A percentile compares a stretch with the other conserved stretches of the same genome.
phyloP scores from a whole-genome alignment of 1,140 invertebrate genomes.

The Akabosia matsudoensis region DNA sequence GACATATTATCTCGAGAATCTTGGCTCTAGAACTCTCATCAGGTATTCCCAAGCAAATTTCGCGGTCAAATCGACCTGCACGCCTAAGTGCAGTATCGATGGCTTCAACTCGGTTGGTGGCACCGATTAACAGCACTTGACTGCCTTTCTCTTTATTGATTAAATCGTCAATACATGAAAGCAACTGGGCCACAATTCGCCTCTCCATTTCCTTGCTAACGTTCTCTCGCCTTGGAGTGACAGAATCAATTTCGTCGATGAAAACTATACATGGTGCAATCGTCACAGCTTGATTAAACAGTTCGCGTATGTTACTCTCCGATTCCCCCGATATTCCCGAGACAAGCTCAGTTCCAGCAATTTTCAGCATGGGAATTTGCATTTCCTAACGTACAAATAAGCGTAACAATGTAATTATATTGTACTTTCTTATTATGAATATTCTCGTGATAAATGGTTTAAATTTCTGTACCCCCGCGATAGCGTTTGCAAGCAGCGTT shows the following conservation, averaged over 20 bases:
- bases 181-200: slow-evolving; percentile 86
- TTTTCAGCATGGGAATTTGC: slow-evolving; percentile 72
- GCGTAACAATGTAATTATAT: slow-evolving; percentile 13
- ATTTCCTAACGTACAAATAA: slow-evolving; percentile 54
- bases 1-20: slow-evolving; percentile 70
- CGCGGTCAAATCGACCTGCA: slow-evolving; percentile 87
- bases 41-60: slow-evolving; percentile 91
- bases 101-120: slow-evolving; percentile 89
- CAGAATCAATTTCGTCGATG: slow-evolving; percentile 89
- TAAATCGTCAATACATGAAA: slow-evolving; percentile 79
- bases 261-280: slow-evolving; percentile 82
- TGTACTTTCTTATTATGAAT: background rate
- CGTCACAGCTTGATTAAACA: slow-evolving; percentile 78
- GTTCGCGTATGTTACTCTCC: slow-evolving; percentile 82
- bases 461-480: slow-evolving; percentile 70
- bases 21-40: slow-evolving; percentile 72
- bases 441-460: slow-evolving; percentile 2
- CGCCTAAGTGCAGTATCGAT: slow-evolving; percentile 88
- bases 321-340: slow-evolving; percentile 94
- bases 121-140: slow-evolving; percentile 83
- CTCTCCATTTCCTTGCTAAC: slow-evolving; percentile 92
- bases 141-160: slow-evolving; percentile 60
- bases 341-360: slow-evolving; percentile 85
- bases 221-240: slow-evolving; percentile 72
- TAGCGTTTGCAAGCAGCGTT: slow-evolving; percentile 83